phyloP scores from a whole-genome alignment of 2,113 vertebrate genomes.

The Thalassoma bifasciatum region DNA sequence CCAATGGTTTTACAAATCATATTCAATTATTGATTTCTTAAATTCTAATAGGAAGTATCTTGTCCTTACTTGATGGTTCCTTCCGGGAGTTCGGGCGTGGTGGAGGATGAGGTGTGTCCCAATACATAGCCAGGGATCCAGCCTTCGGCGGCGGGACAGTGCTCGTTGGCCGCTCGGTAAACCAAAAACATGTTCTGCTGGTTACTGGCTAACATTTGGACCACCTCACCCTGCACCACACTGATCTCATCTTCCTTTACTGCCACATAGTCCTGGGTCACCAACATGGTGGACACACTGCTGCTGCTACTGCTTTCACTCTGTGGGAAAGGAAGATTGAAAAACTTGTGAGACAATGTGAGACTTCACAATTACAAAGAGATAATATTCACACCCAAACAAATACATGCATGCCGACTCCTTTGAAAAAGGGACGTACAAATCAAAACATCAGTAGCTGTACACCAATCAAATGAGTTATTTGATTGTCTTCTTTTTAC shows the following conservation, averaged over 20 bases:
- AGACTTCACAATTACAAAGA: neutral
- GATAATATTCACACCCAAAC: neutral
- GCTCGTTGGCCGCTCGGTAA: conserved; percentile 96
- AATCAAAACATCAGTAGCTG: conserved; percentile 5
- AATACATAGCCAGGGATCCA: conserved; percentile 99
- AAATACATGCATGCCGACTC: neutral
- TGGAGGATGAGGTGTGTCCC: conserved; percentile 94
- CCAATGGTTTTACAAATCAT: too few relatives aligned
- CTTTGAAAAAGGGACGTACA: neutral
- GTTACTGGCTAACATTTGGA: conserved; percentile 99
- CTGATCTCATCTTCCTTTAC: conserved; percentile 99
- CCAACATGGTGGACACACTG: conserved; percentile 99
- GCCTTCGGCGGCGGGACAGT: conserved; percentile 98
- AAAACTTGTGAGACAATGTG: neutral
- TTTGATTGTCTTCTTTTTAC: conserved; percentile 55
- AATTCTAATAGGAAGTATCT: neutral
- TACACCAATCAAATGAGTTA: conserved; percentile 62
- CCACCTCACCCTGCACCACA: conserved; percentile 98
- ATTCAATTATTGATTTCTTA: too few relatives aligned
- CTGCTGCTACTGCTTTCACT: conserved; percentile 99
- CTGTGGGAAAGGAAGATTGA: conserved; percentile 73
- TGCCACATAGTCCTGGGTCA: conserved; percentile 98
- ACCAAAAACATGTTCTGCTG: conserved; percentile 99
- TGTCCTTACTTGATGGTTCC: conserved; percentile 95
- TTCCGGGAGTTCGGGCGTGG: conserved; percentile 91